Percentiles rank a stretch among this genome's conserved stretches.
These are phyloP conservation scores for Heliothis subflexa DNA, from an alignment of 1,140 invertebrate species.

Conservation along the genomic window DNA sequence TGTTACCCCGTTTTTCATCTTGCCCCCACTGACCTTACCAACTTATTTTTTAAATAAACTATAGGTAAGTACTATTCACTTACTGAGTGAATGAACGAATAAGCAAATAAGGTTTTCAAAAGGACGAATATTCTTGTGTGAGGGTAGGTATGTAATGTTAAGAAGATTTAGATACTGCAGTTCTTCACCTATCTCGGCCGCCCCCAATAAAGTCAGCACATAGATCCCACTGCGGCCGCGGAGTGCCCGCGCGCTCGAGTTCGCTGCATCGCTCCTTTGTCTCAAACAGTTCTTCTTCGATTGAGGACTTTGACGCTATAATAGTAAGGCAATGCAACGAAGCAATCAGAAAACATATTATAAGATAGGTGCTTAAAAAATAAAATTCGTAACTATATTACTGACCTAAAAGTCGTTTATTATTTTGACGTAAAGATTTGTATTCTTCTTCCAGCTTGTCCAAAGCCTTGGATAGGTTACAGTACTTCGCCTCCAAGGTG, in stretches of 20 bases:
- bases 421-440: conserved; percentile 62
- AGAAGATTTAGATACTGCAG: not conserved
- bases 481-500: conserved; percentile 62
- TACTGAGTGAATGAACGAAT: too few relatives aligned
- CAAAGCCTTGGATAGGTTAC: conserved; percentile 60
- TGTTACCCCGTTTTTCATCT: too few relatives aligned
- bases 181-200: conserved; percentile 70
- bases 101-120: too few relatives aligned
- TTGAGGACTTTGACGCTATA: conserved; percentile 66
- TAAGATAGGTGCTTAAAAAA: not conserved
- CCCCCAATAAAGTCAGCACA: conserved; percentile 83
- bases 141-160: too few relatives aligned
- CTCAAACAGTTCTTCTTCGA: conserved; percentile 78
- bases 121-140: too few relatives aligned
- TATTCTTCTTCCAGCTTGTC: conserved; percentile 61
- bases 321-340: not conserved
- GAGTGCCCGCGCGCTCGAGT: conserved; percentile 79
- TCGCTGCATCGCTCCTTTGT: conserved; percentile 77
- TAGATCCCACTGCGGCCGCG: conserved; percentile 81
- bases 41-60: too few relatives aligned
- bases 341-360: not conserved
- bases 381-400: not conserved
- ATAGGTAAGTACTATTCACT: too few relatives aligned
- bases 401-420: conserved; percentile 66
- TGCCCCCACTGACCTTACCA: too few relatives aligned